Evolutionary conservation across 2,113 vertebrate species (phyloP).

Genomic region (Pelusios castaneus): DNA sequence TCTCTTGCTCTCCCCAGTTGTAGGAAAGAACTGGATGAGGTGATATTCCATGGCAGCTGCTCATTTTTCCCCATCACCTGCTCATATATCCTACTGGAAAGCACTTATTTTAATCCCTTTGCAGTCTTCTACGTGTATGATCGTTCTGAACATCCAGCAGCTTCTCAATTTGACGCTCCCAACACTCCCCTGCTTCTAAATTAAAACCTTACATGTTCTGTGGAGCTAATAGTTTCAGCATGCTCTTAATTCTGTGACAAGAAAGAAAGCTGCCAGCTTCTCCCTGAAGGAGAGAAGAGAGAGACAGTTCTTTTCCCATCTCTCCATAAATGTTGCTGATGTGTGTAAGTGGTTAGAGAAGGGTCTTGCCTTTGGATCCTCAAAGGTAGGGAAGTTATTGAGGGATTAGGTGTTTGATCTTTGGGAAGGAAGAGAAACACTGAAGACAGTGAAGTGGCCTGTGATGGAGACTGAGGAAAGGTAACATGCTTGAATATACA

Average conservation of each 20-base stretch:
- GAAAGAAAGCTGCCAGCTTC: background rate
- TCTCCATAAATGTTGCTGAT: background rate
- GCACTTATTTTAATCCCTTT: conserved; percentile 3
- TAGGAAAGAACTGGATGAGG: background rate
- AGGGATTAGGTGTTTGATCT: background rate
- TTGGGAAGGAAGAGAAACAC: background rate
- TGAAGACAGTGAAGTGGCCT: background rate
- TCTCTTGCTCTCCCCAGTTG: background rate
- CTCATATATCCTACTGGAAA: background rate
- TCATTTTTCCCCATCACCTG: background rate
- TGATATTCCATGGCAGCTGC: background rate
- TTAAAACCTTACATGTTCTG: conserved; percentile 8
- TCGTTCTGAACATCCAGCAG: background rate
- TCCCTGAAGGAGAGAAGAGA: background rate
- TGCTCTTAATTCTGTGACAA: background rate
- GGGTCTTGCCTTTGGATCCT: background rate
- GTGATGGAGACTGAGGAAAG: background rate
- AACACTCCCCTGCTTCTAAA: background rate
- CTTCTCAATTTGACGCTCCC: background rate
- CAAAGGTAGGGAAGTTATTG: background rate
- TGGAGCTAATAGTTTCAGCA: background rate
- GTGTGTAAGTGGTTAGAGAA: background rate
- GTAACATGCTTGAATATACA: background rate
- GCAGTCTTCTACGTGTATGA: background rate
- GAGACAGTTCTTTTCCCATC: background rate